Evolutionary conservation across 2,113 vertebrate genomes (phyloP).

Genomic region (Scortum barcoo): DNA sequence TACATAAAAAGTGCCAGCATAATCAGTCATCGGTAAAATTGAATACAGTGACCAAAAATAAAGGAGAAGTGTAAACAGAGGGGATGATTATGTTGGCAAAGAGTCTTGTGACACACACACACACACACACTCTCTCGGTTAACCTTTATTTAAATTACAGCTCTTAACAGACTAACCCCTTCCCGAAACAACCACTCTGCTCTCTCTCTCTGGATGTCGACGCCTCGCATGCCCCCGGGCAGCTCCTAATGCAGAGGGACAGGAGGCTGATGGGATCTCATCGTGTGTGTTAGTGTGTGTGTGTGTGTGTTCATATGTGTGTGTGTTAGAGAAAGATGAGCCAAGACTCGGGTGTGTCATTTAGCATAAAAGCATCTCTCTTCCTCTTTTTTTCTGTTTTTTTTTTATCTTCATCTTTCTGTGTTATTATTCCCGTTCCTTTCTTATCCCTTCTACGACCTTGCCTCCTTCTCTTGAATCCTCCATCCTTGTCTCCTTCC

Average conservation of each 20-base stretch:
- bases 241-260: conserved; percentile 80
- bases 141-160: conserved; percentile 83
- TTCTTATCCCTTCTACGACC: neutral
- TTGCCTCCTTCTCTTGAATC: neutral
- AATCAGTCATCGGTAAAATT: too few relatives aligned
- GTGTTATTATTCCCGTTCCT: neutral
- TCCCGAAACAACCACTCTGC: conserved; percentile 56
- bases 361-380: conserved; percentile 58
- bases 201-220: conserved; percentile 31
- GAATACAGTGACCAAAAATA: too few relatives aligned
- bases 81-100: too few relatives aligned
- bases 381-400: conserved; percentile 21
- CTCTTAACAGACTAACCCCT: conserved; percentile 72
- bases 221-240: conserved; percentile 77
- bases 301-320: conserved; percentile 9
- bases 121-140: conserved; percentile 11
- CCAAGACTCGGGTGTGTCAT: conserved; percentile 65
- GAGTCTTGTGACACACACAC: neutral
- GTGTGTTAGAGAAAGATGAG: conserved; percentile 21
- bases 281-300: conserved; percentile 36
- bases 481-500: neutral
- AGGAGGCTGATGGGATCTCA: conserved; percentile 68
- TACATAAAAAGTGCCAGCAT: too few relatives aligned
- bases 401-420: conserved; percentile 9
- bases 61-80: too few relatives aligned